A percentile compares a stretch with the other conserved stretches of the same genome.
Conservation (phyloP, 1,140 invertebrate species). For the Magallana angulata region DNA sequence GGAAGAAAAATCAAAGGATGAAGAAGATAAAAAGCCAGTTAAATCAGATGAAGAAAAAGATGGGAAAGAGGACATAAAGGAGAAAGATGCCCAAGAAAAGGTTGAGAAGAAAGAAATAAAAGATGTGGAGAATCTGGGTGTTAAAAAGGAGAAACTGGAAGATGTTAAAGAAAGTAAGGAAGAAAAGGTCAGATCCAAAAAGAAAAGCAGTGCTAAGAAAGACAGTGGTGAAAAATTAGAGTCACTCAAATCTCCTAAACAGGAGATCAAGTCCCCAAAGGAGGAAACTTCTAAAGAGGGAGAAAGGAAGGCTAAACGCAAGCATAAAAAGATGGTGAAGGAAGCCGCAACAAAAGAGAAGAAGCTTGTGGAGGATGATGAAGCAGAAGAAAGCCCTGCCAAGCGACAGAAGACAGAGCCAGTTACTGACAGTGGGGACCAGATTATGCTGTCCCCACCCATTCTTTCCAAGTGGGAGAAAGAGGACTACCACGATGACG, state of each 20-base stretch:
- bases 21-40: conserved; percentile 37
- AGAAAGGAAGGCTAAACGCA: conserved; percentile 17
- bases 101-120: conserved; percentile 29
- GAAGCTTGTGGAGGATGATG: not conserved
- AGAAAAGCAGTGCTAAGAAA: conserved; percentile 37
- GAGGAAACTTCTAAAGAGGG: not conserved
- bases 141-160: conserved; percentile 5
- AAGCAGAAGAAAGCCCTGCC: conserved; percentile 52
- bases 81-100: conserved; percentile 25
- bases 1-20: conserved; percentile 1
- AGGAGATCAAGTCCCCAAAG: conserved; percentile 21
- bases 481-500: conserved; percentile 80
- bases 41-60: not conserved
- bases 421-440: conserved; percentile 48
- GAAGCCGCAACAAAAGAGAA: conserved; percentile 43
- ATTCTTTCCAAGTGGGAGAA: conserved; percentile 94
- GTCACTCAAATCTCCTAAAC: conserved; percentile 42
- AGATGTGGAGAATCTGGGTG: no score
- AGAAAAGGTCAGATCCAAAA: conserved; percentile 30
- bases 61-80: conserved; percentile 24
- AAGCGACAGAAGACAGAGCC: conserved; percentile 48
- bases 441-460: conserved; percentile 79
- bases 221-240: conserved; percentile 23
- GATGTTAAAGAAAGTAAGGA: conserved; percentile 25
- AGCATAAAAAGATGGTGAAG: not conserved